Evolutionary conservation across 2,888 invertebrate genomes (phyloP).

Genomic region (Prionchulus punctatus): DNA sequence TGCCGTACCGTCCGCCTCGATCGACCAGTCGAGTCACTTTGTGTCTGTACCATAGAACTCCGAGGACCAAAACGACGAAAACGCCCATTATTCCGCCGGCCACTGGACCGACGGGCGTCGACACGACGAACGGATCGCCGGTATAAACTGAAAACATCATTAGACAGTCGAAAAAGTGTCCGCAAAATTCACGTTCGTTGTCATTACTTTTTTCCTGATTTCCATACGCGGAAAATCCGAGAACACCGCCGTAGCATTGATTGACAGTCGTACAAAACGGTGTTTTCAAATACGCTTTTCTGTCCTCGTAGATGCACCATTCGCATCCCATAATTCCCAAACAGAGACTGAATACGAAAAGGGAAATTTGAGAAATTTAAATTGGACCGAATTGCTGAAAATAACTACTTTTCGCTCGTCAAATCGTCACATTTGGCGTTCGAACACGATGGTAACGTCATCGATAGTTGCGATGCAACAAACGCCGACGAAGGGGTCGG

Average conservation of each 20-base stretch:
- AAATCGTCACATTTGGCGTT: no score
- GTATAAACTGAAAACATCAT: neutral
- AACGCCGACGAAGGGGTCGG: no score
- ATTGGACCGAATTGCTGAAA: no score
- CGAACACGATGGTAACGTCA: no score
- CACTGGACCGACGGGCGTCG: slow-evolving; percentile 62
- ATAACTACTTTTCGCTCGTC: no score
- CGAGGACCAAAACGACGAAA: slow-evolving; percentile 59
- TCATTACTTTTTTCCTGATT: no score
- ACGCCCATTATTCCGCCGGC: slow-evolving; percentile 67
- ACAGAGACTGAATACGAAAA: slow-evolving; percentile 33
- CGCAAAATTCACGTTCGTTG: no score
- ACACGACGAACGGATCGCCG: neutral
- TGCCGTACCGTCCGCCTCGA: neutral
- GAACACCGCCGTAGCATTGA: slow-evolving; percentile 68
- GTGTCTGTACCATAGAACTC: slow-evolving; percentile 64
- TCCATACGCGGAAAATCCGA: no score
- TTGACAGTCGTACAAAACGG: slow-evolving; percentile 66
- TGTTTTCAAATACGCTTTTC: slow-evolving; percentile 47
- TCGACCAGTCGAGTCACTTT: slow-evolving; percentile 32
- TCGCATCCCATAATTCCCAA: slow-evolving; percentile 65
- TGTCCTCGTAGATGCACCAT: slow-evolving; percentile 73
- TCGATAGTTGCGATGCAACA: no score
- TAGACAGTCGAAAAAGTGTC: no score
- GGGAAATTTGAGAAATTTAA: no score